Evolutionary conservation across 2,797 vertebrate genomes (phyloP), one percentile per base, ranked within the genome.

Genomic region (Intellagama lesueurii): DNA sequence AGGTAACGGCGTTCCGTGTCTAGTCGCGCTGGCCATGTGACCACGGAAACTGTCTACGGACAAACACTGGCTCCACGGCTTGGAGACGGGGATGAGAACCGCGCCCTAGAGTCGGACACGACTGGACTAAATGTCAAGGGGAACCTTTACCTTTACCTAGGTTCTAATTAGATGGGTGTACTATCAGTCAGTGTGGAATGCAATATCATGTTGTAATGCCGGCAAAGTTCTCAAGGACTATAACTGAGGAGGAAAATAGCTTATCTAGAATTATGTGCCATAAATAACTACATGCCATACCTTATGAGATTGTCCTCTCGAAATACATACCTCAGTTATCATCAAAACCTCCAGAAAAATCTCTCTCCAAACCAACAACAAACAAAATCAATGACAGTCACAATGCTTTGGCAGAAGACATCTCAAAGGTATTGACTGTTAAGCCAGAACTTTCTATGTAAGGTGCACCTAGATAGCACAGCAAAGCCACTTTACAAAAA

Each of bases 391-490:
- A 80, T n/a, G 16, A 60, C 16, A 5, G 14, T 19, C 12, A 14
- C 14, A 83, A 77, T 30, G 85, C 32, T 49, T 47, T 28, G 3
- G 12, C 52, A 88, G 91, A 86, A 83, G 88, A 89, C 91, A 93
- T 77, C 30, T 52, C 52, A 52, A 52, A 52, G 7, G 7, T 52
- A 52, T 52, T 52, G 52, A 52, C 12, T 52, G 52, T 52, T 35
- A 76, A 40, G 81, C 80, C 86, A 22, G 85, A 87, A 92, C 92
- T 90, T 90, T 90, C 92, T 89, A 52, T 12, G 12, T 52, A 52
- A 52, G 52, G 12, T 52, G 52, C 52, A 52, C 52, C 12, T 52
- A 52, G 7, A 52, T 12, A 64, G 72, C 32, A 28, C 52, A 44
- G 72, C 26, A 44, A 1, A 24, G 40, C 56, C 28, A 17, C 66